Evolutionary conservation across 2,888 invertebrate genomes (phyloP), one percentile per base, ranked within the genome.

Genomic region (Dasysyrphus albostriatus): DNA sequence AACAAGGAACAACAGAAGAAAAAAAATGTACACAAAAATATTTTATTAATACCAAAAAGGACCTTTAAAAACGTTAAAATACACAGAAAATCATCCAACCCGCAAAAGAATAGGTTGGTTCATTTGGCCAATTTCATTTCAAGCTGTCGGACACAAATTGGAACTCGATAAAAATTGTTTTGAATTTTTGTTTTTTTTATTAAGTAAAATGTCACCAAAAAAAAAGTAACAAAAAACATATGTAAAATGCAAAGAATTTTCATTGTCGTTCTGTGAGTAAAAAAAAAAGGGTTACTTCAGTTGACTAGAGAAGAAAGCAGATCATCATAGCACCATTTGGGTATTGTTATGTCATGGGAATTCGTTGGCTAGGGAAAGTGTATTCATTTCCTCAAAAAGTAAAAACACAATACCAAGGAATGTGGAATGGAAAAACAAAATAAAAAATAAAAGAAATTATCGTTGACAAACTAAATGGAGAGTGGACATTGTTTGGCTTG

Each of bases 101-200:
- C 67, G 49, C 29, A 67, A 49, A 49, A 67, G 44, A 19, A 65
- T 67, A 24, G n/a, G n/a, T n/a, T n/a, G n/a, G n/a, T n/a, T n/a
- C 24, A 49, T 47, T 49, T 37, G 67, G 29, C 16, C 47, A 49
- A 49, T 49, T 67, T 47, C 47, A 65, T 65, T 65, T 51, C 49
- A 54, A 69, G 69, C 76, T 37, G 58, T 69, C 61, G 69, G 63
- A 80, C 70, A 63, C 74, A 80, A 63, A 70, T 75, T 70, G 80
- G 79, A 83, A 80, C 75, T 83, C 75, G 65, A 80, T 70, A 75
- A 80, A 80, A 80, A 83, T 70, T 83, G 61, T 80, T 77, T 79
- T 74, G 78, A 79, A 73, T 79, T 79, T 2, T 24, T 24, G 24
- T 24, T 79, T 56, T 73, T 24, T 7, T 32, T 32, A 2, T 37